Evolutionary conservation across 1,140 invertebrate genomes (phyloP), one percentile per base, ranked within the genome.

Genomic region (Xylocopa sonorina): DNA sequence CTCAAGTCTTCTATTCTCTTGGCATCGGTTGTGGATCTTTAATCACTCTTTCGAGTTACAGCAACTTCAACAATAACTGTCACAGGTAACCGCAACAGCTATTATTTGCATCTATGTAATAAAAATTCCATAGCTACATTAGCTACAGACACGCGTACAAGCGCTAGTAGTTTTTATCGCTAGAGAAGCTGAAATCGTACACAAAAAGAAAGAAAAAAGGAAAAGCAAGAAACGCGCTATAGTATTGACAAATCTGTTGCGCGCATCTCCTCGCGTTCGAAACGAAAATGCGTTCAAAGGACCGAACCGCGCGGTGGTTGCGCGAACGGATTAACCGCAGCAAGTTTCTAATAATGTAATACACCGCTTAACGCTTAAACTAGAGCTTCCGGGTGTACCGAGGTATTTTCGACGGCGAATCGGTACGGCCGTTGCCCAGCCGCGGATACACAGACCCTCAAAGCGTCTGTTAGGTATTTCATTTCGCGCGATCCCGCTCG

Each of bases 1-100:
- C 94, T 3, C 94, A 96, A 93, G 96, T 96, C 27, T 97, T 97
- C 90, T 96, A 96, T 93, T 94, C 95, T 78, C 94, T 97, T 90
- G 94, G 95, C 6, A 94, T 96, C 80, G 94, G 94, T 29, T 95
- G 95, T 88, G 96, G 96, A 7, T 96, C 95, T 18, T 91, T 97
- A 41, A 94, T 96, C 64, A 96, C 96, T 0, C 91, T 97, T 53
- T 95, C 96, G 0, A 96, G 95, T 2, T 97, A 96, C 90, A 97
- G 95, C 87, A 94, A 95, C 43, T 96, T 96, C 83, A 93, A 92
- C 48, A 97, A 97, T 88, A 96, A 96, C 89, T 96, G 95, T 83
- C 94, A 95, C 87, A 94, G 91, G 88, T 90, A 67, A 74, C 48
- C 46, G 46, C 50, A 10, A 14, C 32, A 68, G 21, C 27, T n/a